Evolutionary conservation across 2,797 vertebrate species (phyloP), one percentile per base, ranked within the genome.

Genomic region (Esox lucius): DNA sequence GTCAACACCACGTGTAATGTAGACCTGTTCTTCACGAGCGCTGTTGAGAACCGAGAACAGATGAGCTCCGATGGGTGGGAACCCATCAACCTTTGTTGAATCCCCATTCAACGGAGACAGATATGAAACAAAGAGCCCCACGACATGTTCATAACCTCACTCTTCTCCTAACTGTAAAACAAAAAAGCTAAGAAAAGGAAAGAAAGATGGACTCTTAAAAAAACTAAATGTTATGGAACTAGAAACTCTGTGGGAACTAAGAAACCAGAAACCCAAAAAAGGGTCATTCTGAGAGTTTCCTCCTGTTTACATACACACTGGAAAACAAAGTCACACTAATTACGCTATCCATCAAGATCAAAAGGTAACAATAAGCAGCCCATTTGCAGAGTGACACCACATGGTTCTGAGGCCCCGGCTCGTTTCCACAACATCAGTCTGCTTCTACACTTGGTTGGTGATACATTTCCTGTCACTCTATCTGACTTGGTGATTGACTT

Each of bases 361-460:
- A 80, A 70, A 39, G 42, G 87, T 71, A 87, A 84, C 78, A 75
- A 79, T 65, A 70, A 74, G 67, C 76, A 78, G 83, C 86, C 89
- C 89, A 77, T 76, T 89, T 90, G 90, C 87, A 89, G 87, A 87
- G 82, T 80, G 87, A 89, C 83, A 84, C 87, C 13, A 19, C 51
- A 73, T 71, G 68, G 68, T 77, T 81, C 76, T 59, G 76, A 83
- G 59, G 76, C 67, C 72, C 77, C 73, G 87, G 81, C 82, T 85
- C 88, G 85, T 91, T 88, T 87, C 82, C 83, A 89, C 75, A 87
- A 89, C 84, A 90, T 16, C 72, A 70, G 42, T 67, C 64, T 74
- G 75, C 73, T 84, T 72, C 61, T 77, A 61, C 56, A 79, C 77
- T 72, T 79, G 39, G 72, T 1, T 33, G 49, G 33, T 69, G 78